Evolutionary conservation across 2,888 invertebrate species (phyloP).

Genomic region (Trileptium ribeirensis): DNA sequence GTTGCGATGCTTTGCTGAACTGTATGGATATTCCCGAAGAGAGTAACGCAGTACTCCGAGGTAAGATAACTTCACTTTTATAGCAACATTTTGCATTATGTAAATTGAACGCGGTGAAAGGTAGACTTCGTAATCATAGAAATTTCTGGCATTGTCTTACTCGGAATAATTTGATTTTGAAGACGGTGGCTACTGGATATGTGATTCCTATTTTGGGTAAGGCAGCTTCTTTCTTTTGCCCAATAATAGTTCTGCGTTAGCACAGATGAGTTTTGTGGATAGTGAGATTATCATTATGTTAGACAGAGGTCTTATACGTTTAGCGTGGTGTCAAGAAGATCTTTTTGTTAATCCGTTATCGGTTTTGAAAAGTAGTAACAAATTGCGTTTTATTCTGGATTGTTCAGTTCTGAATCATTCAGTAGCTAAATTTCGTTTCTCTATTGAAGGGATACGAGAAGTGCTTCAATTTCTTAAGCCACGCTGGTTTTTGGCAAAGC

Average conservation of each 20-base stretch:
- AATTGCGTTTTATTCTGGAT: slow-evolving; percentile 9
- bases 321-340: neutral
- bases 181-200: neutral
- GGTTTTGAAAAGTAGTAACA: neutral
- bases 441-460: neutral
- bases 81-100: neutral
- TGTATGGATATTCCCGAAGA: neutral
- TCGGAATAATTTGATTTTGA: neutral
- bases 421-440: neutral
- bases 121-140: neutral
- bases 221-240: neutral
- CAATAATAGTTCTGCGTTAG: slow-evolving; percentile 5
- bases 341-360: neutral
- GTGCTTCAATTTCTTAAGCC: neutral
- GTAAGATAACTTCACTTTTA: neutral
- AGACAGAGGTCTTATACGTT: neutral
- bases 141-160: neutral
- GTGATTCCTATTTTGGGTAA: neutral
- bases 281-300: neutral
- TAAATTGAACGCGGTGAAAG: neutral
- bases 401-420: neutral
- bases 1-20: neutral
- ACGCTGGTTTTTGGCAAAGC: neutral
- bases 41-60: neutral
- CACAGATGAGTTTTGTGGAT: neutral